Evolutionary conservation across 2,113 vertebrate genomes (phyloP).

Genomic region (Lasiurus cinereus): DNA sequence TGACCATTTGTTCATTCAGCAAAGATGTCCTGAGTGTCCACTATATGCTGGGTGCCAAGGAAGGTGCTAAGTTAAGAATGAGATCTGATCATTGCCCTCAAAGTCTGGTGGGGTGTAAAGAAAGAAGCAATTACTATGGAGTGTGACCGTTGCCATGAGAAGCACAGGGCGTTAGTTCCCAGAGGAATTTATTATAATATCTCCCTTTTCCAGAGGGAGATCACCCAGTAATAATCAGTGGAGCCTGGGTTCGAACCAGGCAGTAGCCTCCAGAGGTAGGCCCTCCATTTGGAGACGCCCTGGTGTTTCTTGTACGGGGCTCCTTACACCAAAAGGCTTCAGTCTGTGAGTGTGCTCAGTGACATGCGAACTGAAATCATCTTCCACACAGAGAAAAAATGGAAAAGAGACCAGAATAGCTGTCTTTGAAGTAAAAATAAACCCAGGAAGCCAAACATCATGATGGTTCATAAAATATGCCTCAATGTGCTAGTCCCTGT

Average conservation of each 20-base stretch:
- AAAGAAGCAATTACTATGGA: fast-evolving
- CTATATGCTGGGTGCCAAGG: not conserved
- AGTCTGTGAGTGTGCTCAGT: not conserved
- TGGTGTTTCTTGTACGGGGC: not conserved
- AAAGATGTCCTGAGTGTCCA: not conserved
- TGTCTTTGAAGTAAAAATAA: slow-evolving; percentile 24
- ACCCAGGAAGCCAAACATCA: slow-evolving; percentile 5
- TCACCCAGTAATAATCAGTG: fast-evolving
- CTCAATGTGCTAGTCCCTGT: not conserved
- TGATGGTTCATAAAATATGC: not conserved
- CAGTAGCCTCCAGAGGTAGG: not conserved
- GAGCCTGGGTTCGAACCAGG: not conserved
- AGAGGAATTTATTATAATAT: too few relatives aligned
- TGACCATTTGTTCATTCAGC: not conserved
- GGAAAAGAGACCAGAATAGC: not conserved
- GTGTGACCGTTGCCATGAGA: not conserved
- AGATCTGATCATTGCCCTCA: not conserved
- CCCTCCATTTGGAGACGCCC: not conserved
- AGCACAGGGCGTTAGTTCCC: fast-evolving
- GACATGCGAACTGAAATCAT: fast-evolving
- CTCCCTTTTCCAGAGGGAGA: not conserved
- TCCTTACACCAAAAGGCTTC: not conserved
- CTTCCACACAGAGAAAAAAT: not conserved
- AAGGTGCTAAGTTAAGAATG: not conserved
- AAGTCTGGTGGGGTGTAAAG: not conserved